Percentiles rank a stretch among this genome's conserved stretches.
Conservation (phyloP, 2,888 invertebrate genomes). For the Platycheirus rosarum region DNA sequence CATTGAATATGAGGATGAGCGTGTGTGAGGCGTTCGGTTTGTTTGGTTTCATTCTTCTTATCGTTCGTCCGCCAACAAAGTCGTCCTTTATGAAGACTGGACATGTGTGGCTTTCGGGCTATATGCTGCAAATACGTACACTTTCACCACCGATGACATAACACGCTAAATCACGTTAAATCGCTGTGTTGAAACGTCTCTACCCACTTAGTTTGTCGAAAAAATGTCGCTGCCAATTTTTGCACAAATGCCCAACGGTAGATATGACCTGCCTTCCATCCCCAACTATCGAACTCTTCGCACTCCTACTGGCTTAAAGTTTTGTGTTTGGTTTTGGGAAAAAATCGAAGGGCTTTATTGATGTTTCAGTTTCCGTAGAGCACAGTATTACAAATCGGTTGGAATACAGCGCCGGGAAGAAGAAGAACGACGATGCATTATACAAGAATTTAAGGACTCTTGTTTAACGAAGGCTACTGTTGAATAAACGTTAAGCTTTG, state of each 20-base stretch:
- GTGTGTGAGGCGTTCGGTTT: slow-evolving; percentile 12
- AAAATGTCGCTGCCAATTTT: slow-evolving; percentile 65
- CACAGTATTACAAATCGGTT: slow-evolving; percentile 77
- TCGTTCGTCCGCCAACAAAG: slow-evolving; percentile 15
- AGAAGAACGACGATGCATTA: slow-evolving; percentile 21
- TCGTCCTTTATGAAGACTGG: slow-evolving; percentile 36
- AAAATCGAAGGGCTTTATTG: slow-evolving; percentile 75
- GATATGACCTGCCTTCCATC: slow-evolving; percentile 9
- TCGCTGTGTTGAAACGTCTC: slow-evolving; percentile 63
- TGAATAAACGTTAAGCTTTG: slow-evolving; percentile 35
- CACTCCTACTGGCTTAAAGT: slow-evolving; percentile 46
- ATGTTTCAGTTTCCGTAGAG: slow-evolving; percentile 77
- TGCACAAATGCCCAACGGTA: slow-evolving; percentile 71
- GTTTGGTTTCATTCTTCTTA: slow-evolving; percentile 34
- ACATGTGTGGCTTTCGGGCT: slow-evolving; percentile 32
- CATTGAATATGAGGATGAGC: slow-evolving; percentile 64
- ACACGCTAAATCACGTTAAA: slow-evolving; percentile 71
- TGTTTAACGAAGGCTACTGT: slow-evolving; percentile 34
- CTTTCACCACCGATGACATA: slow-evolving; percentile 68
- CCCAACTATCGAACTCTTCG: neutral
- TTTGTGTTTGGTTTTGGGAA: slow-evolving; percentile 63
- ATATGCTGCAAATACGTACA: slow-evolving; percentile 51
- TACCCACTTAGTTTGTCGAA: slow-evolving; percentile 29
- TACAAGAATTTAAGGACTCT: slow-evolving; percentile 47
- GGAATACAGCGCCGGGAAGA: slow-evolving; percentile 38